A percentile compares a stretch with the other conserved stretches of the same genome.
phyloP scores from a whole-genome alignment of 2,888 invertebrate species.

The Leptopilina drosophilae region DNA sequence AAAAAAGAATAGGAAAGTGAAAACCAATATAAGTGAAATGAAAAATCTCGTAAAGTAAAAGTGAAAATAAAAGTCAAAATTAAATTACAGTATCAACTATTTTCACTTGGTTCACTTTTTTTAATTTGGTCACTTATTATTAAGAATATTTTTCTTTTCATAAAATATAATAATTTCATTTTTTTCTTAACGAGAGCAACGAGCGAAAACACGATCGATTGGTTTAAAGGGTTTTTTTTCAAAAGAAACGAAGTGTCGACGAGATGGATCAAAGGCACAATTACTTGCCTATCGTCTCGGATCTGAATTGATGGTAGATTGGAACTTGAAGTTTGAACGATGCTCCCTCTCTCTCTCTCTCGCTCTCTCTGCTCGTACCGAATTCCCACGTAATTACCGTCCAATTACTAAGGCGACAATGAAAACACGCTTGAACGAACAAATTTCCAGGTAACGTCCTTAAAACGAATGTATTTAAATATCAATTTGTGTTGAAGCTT shows the following conservation, averaged over 20 bases:
- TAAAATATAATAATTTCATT: no score
- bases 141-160: no score
- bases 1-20: no score
- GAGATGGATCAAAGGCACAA: conserved; percentile 36
- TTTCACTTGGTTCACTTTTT: no score
- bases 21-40: no score
- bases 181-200: not conserved
- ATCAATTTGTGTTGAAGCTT: conserved; percentile 61
- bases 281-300: conserved; percentile 32
- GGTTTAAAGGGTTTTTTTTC: not conserved
- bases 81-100: no score
- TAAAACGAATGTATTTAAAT: conserved; percentile 57
- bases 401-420: conserved; percentile 65
- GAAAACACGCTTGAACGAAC: conserved; percentile 59
- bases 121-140: no score
- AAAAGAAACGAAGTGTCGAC: conserved; percentile 29
- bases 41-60: no score
- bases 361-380: no score
- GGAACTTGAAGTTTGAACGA: conserved; percentile 60
- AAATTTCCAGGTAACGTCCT: conserved; percentile 52
- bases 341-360: conserved; percentile 39
- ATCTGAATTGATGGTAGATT: conserved; percentile 34
- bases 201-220: conserved; percentile 8
- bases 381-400: conserved; percentile 59
- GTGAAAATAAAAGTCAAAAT: no score